Evolutionary conservation across 2,888 invertebrate species (phyloP).

Genomic region (Boloria selene): DNA sequence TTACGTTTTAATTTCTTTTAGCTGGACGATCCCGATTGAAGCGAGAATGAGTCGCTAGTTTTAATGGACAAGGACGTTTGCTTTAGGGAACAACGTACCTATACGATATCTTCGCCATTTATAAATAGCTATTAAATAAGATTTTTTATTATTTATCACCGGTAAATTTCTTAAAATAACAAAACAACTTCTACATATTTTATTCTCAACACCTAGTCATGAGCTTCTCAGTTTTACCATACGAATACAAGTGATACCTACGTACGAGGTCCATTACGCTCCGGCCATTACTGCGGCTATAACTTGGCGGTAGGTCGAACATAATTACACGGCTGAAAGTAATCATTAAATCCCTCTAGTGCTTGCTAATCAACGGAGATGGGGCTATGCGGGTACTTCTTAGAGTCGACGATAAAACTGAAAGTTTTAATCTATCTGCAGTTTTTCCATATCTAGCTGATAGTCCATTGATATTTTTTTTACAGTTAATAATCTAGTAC

Average conservation of each 20-base stretch:
- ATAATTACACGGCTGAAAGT: slow-evolving; percentile 67
- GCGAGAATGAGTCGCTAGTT: too few relatives aligned
- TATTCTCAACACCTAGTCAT: slow-evolving; percentile 1
- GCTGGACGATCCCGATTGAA: too few relatives aligned
- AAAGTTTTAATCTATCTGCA: neutral
- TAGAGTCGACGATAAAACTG: slow-evolving; percentile 25
- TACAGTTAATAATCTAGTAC: too few relatives aligned
- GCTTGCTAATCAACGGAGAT: slow-evolving; percentile 69
- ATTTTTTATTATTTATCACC: neutral
- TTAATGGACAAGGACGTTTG: too few relatives aligned
- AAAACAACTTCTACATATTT: neutral
- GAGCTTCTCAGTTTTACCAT: neutral
- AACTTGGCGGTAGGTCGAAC: slow-evolving; percentile 52
- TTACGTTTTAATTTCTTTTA: too few relatives aligned
- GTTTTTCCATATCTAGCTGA: neutral
- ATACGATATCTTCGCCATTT: too few relatives aligned
- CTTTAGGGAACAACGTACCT: too few relatives aligned
- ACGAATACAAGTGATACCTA: slow-evolving; percentile 8
- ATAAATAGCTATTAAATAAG: neutral
- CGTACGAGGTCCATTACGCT: slow-evolving; percentile 58
- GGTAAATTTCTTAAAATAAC: neutral
- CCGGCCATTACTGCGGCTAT: slow-evolving; percentile 58
- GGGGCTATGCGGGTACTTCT: slow-evolving; percentile 38
- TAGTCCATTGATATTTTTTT: neutral
- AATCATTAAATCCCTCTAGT: slow-evolving; percentile 65